Conservation (phyloP, 2,113 vertebrate species). For the Barnardius zonarius region DNA sequence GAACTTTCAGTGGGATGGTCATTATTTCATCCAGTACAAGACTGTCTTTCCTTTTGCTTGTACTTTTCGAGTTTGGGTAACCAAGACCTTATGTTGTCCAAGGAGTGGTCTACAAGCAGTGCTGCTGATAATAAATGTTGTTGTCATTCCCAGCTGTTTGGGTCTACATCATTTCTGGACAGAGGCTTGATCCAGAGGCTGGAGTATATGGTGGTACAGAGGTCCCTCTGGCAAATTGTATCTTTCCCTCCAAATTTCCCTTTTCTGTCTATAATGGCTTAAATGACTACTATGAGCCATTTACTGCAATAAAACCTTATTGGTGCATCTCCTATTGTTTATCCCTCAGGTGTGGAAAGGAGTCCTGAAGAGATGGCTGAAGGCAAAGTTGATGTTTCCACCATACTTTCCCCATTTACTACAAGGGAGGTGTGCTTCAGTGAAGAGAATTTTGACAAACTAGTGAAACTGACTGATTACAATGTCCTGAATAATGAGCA, state of each 20-base stretch:
- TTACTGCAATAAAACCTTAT: background rate
- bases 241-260: background rate
- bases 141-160: background rate
- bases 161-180: background rate
- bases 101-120: background rate
- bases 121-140: background rate
- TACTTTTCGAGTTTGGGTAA: background rate
- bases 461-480: slow-evolving; percentile 77
- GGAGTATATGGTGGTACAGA: background rate
- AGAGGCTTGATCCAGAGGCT: background rate
- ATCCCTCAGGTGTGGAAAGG: slow-evolving; percentile 65
- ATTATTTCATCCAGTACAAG: background rate
- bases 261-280: background rate
- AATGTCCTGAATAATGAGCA: slow-evolving; percentile 77
- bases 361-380: slow-evolving; percentile 68
- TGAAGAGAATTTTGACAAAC: slow-evolving; percentile 73
- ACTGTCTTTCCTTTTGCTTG: background rate
- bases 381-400: slow-evolving; percentile 76
- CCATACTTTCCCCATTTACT: slow-evolving; percentile 72
- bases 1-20: background rate
- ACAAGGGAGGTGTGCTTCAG: slow-evolving; percentile 77
- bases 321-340: background rate
- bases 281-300: background rate
- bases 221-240: background rate
- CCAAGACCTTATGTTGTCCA: background rate